Evolutionary conservation across 2,888 invertebrate genomes (phyloP).

Genomic region (Chamaedrilus cognettii): DNA sequence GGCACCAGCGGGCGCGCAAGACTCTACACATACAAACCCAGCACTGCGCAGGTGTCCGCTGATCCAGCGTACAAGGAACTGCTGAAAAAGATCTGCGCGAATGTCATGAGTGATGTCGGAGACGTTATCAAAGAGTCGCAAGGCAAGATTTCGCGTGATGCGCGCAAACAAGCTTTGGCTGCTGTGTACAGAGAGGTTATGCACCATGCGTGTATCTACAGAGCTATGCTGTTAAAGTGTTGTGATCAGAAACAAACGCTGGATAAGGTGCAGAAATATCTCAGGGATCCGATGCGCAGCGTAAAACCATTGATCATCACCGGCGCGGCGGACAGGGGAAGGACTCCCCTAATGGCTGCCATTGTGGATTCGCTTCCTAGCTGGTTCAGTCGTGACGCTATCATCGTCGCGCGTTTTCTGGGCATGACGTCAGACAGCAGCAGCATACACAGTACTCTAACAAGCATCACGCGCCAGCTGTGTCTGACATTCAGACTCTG

Average conservation of each 20-base stretch:
- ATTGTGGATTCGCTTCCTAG: conserved; percentile 16
- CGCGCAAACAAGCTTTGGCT: no score
- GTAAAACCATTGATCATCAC: conserved; percentile 30
- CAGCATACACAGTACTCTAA: conserved; percentile 25
- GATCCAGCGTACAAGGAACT: background rate
- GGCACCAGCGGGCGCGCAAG: background rate
- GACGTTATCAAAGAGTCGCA: background rate
- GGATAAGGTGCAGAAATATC: conserved; percentile 22
- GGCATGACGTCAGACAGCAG: conserved; percentile 19
- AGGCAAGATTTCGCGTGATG: no score
- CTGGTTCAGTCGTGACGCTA: conserved; percentile 24
- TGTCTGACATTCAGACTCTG: conserved; percentile 29
- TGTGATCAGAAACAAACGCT: conserved; percentile 1
- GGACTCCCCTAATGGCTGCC: conserved; percentile 24
- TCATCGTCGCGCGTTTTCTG: conserved; percentile 30
- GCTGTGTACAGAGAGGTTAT: background rate
- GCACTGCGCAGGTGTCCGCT: no score
- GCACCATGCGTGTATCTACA: background rate
- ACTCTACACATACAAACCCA: background rate
- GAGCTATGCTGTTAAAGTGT: background rate
- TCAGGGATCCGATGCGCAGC: conserved; percentile 25
- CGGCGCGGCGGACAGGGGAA: conserved; percentile 28
- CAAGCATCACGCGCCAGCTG: conserved; percentile 33
- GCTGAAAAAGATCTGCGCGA: background rate
- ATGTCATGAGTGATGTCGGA: background rate